phyloP scores from a whole-genome alignment of 2,797 vertebrate species.

The Poecile montanus region DNA sequence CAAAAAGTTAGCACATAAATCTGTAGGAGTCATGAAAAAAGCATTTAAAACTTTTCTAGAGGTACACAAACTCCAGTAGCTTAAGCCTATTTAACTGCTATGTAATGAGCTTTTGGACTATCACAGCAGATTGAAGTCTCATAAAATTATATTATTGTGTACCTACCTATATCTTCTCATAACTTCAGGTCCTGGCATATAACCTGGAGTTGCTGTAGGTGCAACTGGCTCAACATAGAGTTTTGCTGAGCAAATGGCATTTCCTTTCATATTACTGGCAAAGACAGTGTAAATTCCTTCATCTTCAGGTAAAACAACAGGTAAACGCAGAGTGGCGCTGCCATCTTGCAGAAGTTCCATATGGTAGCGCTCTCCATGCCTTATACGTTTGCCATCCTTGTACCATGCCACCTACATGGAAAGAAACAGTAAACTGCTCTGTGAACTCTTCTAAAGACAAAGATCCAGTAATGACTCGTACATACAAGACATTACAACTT shows the following conservation, averaged over 20 bases:
- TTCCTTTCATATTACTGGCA: constrained; percentile 91
- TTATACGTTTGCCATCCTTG: constrained; percentile 95
- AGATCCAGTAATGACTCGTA: background rate
- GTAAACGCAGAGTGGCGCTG: constrained; percentile 88
- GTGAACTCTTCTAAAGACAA: background rate
- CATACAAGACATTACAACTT: background rate
- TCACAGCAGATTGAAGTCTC: background rate
- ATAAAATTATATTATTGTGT: background rate
- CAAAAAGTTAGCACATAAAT: background rate
- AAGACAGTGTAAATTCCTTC: constrained; percentile 96
- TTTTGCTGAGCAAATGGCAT: constrained; percentile 94
- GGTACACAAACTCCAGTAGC: background rate
- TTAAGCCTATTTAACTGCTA: background rate
- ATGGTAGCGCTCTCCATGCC: constrained; percentile 84
- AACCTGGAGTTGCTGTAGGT: constrained; percentile 81
- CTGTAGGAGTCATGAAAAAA: background rate
- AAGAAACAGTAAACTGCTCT: background rate
- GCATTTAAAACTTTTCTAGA: background rate
- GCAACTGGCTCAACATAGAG: constrained; percentile 92
- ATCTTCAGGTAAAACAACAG: constrained; percentile 91
- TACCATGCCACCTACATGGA: constrained; percentile 90
- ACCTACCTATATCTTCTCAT: constrained; percentile 89
- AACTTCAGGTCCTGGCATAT: constrained; percentile 87
- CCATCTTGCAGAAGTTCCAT: constrained; percentile 93
- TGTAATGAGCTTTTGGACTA: background rate